A percentile compares a stretch with the other conserved stretches of the same genome.
Evolutionary conservation across 1,140 invertebrate species (phyloP).

Genomic region (Zophobas atratus): DNA sequence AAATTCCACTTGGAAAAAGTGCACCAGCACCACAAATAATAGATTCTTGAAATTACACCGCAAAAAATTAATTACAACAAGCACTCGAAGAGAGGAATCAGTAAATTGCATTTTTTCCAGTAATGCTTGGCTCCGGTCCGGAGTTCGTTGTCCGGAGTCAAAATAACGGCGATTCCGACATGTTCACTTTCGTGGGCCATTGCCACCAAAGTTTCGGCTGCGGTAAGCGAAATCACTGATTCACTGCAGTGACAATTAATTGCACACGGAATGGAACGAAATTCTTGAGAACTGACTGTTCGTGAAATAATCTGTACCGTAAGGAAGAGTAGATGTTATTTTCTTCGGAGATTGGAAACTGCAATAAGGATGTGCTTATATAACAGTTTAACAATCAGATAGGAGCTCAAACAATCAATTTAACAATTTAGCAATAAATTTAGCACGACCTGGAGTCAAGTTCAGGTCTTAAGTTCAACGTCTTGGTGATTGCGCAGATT

Average conservation of each 20-base stretch:
- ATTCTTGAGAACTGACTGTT: not conserved
- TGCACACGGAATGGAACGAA: not conserved
- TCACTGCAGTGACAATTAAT: conserved; percentile 28
- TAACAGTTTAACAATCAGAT: conserved; percentile 46
- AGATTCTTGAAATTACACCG: not conserved
- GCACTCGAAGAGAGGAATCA: not conserved
- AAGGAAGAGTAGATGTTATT: conserved; percentile 4
- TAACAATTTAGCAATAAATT: conserved; percentile 47
- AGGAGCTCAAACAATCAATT: conserved; percentile 31
- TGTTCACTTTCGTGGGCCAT: conserved; percentile 48
- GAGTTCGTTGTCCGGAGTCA: conserved; percentile 45
- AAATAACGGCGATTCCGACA: conserved; percentile 46
- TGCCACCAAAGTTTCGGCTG: conserved; percentile 13
- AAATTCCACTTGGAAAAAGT: not conserved
- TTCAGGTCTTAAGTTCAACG: conserved; percentile 41
- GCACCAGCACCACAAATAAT: conserved; percentile 2
- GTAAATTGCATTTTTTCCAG: conserved; percentile 25
- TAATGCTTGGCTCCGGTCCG: conserved; percentile 23
- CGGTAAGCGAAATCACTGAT: conserved; percentile 40
- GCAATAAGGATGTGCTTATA: conserved; percentile 35
- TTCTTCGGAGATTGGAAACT: not conserved
- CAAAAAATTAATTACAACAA: conserved; percentile 9
- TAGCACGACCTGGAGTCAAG: conserved; percentile 37
- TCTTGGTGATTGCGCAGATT: conserved; percentile 2
- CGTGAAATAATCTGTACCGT: conserved; percentile 3